Conservation (phyloP, 53 echinoderm and acorn worm species). For the Apostichopus leukothele region DNA sequence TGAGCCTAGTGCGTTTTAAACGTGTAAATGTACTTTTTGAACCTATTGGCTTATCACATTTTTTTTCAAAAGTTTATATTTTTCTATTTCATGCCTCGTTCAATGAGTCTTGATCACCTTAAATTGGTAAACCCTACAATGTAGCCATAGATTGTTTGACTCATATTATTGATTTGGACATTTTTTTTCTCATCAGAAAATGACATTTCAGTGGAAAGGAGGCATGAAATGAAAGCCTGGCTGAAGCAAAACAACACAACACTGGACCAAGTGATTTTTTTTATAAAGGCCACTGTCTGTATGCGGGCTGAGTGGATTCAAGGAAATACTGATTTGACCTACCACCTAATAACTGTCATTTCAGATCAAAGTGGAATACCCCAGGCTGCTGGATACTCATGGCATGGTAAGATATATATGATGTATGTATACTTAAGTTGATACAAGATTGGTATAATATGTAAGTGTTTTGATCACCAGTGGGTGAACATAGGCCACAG, state of each 20-base stretch:
- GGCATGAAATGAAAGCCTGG: conserved; percentile 33
- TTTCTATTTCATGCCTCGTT: too few species aligned
- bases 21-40: too few species aligned
- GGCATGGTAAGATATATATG: conserved; percentile 16
- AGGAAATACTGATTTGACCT: conserved; percentile 16
- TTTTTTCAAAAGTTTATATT: too few species aligned
- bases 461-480: too few species aligned
- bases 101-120: too few species aligned
- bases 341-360: neutral
- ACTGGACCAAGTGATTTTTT: conserved; percentile 4
- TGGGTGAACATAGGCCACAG: too few species aligned
- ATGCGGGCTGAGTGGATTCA: conserved; percentile 30
- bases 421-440: neutral
- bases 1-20: too few species aligned
- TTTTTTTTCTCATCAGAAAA: conserved; percentile 1
- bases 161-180: too few species aligned
- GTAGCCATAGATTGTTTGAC: too few species aligned
- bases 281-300: conserved; percentile 22
- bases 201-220: conserved; percentile 25
- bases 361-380: conserved; percentile 29
- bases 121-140: too few species aligned
- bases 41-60: too few species aligned
- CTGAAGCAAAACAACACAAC: conserved; percentile 27
- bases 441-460: too few species aligned
- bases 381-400: conserved; percentile 31